Conservation (phyloP, 2,113 vertebrate genomes). For the Myrmophylax atrothorax region DNA sequence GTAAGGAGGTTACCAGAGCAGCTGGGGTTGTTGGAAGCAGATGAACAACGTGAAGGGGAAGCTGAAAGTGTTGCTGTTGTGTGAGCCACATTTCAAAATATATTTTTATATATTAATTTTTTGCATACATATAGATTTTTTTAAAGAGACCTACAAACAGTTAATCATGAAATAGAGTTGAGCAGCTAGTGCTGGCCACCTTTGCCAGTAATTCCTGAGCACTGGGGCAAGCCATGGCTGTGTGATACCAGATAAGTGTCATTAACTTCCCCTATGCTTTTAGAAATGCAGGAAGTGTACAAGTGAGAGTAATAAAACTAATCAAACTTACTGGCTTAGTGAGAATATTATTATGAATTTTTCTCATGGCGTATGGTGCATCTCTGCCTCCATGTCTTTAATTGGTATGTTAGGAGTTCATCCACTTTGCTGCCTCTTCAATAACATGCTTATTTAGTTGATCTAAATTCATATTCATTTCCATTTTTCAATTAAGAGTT, state of each 20-base stretch:
- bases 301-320: conserved; percentile 59
- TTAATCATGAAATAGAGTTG: neutral
- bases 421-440: conserved; percentile 55
- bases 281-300: conserved; percentile 10
- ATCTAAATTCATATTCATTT: conserved; percentile 63
- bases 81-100: neutral
- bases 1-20: neutral
- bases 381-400: conserved; percentile 44
- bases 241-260: neutral
- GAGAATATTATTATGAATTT: conserved; percentile 16
- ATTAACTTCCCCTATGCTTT: conserved; percentile 32
- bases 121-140: too few relatives aligned
- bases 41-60: neutral
- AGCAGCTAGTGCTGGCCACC: neutral
- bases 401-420: conserved; percentile 50
- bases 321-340: conserved; percentile 39
- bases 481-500: conserved; percentile 65
- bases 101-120: neutral
- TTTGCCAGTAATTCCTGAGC: neutral
- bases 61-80: neutral
- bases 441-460: conserved; percentile 54
- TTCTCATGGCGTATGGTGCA: neutral
- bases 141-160: neutral
- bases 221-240: neutral
- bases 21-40: neutral